Percentiles rank a stretch among this genome's conserved stretches.
Conservation (phyloP, 2,113 vertebrate species). For the Orthonyx spaldingii region DNA sequence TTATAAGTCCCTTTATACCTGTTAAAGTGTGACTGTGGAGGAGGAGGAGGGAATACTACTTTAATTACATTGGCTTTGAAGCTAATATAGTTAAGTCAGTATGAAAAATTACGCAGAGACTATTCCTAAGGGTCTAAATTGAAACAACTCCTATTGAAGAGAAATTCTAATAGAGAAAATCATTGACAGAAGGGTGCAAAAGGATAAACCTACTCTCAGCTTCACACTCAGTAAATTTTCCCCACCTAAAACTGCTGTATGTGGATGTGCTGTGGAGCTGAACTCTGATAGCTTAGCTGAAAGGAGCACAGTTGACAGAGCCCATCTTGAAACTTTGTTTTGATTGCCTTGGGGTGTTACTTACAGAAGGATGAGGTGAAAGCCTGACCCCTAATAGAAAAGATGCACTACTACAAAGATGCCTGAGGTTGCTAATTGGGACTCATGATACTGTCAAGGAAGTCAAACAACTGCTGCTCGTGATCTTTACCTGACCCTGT, state of each 20-base stretch:
- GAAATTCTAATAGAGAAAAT: background rate
- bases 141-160: conserved; percentile 27
- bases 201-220: background rate
- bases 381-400: background rate
- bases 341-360: background rate
- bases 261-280: background rate
- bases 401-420: background rate
- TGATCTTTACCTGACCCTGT: background rate
- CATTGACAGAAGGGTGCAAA: background rate
- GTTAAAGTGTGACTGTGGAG: conserved; percentile 29
- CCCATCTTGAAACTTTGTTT: background rate
- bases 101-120: conserved; percentile 29
- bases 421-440: background rate
- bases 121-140: conserved; percentile 34
- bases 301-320: background rate
- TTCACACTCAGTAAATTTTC: background rate
- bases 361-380: background rate
- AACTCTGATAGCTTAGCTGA: background rate
- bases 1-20: conserved; percentile 40
- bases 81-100: conserved; percentile 44
- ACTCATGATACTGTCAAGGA: background rate
- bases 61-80: conserved; percentile 56
- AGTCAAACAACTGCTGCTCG: background rate
- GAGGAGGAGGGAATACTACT: conserved; percentile 33
- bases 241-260: background rate